Base-by-base conservation (phyloP, 1,140 invertebrate species). In the Zophobas morio region DNA sequence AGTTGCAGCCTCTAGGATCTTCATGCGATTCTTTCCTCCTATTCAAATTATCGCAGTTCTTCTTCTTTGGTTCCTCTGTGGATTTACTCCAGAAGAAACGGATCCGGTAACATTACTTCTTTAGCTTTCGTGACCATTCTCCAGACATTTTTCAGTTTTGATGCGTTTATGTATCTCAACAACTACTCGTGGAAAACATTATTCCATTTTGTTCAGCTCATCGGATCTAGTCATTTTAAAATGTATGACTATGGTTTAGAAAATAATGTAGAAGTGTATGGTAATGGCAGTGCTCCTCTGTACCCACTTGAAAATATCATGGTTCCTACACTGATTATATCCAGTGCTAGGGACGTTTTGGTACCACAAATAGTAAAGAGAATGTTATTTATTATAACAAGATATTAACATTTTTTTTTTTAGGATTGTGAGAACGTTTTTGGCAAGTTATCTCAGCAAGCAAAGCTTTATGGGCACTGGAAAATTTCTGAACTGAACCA, bases 201-300 rank as follows among this genome's bases (percentile, higher is more conserved):
- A 6, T n/a, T 70, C 3, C 63, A 70, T 70, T 39, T 70, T 70
- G 1, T 47, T 6, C 63, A 70, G 40, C 8, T 70, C 4, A 20
- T 4, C 1, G 33, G 1, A n/a, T 2, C 37, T 20, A 20, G 33
- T 20, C 36, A 70, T 70, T 70, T 5, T 70, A 35, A 70, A 32
- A 70, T 36, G 34, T 70, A 70, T 47, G 63, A 70, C 20, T 70
- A 70, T 40, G 63, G 63, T 32, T n/a, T n/a, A 40, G 63, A n/a
- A 32, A 39, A 33, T 40, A 70, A 70, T 70, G 1, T 70, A 6
- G 6, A 70, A 42, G 6, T 70, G 2, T 70, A 70, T 20, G 42
- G 42, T 70, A 42, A 1, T 6, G 32, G 33, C 39, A 39, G 2
- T 6, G 36, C 63, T 47, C 63, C 63, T 3, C n/a, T 42, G 1